Percentiles rank a stretch among this genome's conserved stretches.
Conservation (phyloP, 1,140 invertebrate genomes). For the Microplitis mediator region DNA sequence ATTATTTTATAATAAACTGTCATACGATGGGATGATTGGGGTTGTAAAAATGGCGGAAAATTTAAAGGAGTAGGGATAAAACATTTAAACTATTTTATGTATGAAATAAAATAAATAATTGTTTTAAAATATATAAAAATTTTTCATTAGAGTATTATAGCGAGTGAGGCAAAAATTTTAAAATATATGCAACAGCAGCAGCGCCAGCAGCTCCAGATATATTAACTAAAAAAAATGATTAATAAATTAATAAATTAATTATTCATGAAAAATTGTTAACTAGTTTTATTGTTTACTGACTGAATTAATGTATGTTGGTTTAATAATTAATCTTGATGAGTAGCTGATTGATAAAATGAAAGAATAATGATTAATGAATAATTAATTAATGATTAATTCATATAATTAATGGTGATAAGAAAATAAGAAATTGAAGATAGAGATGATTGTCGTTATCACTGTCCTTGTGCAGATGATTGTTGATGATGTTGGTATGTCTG, state of each 20-base stretch:
- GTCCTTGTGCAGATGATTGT: neutral
- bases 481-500: neutral
- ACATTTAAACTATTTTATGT: neutral
- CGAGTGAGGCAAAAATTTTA: constrained; percentile 32
- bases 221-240: constrained; percentile 31
- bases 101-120: constrained; percentile 20
- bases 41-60: constrained; percentile 31
- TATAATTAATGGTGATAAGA: too few species aligned
- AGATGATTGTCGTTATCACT: constrained; percentile 21
- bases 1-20: constrained; percentile 17
- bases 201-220: constrained; percentile 24
- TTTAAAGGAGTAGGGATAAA: constrained; percentile 23
- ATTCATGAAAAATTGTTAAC: constrained; percentile 14
- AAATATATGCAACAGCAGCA: constrained; percentile 23
- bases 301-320: neutral
- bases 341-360: neutral
- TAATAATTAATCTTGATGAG: neutral
- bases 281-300: neutral
- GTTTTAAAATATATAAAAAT: too few species aligned
- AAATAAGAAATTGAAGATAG: constrained; percentile 32
- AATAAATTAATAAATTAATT: constrained; percentile 21
- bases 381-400: too few species aligned
- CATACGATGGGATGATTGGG: neutral
- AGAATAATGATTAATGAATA: too few species aligned
- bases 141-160: neutral